phyloP scores from a whole-genome alignment of 2,797 vertebrate species.

The Thunnus albacares region DNA sequence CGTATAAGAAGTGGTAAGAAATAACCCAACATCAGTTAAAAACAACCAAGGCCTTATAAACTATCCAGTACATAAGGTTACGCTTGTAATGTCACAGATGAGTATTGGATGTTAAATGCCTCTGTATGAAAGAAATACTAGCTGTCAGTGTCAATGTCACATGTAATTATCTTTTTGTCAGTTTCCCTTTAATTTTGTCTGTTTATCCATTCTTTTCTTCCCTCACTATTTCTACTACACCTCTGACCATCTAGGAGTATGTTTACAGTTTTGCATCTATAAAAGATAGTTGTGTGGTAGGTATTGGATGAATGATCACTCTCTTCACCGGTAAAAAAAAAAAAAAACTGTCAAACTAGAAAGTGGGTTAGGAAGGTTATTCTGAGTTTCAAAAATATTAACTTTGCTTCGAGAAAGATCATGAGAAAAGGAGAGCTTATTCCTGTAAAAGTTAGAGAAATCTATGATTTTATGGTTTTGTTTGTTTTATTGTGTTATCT shows the following conservation, averaged over 20 bases:
- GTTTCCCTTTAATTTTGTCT: neutral
- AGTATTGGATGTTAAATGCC: constrained; percentile 5
- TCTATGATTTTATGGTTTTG: neutral
- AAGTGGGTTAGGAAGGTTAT: too few relatives aligned
- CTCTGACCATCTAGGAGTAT: neutral
- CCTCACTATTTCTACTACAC: neutral
- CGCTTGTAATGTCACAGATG: constrained; percentile 41
- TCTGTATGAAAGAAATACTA: constrained; percentile 6
- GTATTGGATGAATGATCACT: constrained; percentile 26
- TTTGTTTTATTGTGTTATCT: too few relatives aligned
- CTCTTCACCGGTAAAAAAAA: neutral
- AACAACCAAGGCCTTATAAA: constrained; percentile 39
- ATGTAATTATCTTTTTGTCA: neutral
- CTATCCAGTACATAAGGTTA: neutral
- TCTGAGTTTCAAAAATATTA: neutral
- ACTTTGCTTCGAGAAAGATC: neutral
- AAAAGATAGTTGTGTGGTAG: neutral
- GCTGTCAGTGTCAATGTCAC: neutral
- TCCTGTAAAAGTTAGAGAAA: neutral
- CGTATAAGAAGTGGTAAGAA: constrained; percentile 56
- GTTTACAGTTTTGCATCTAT: constrained; percentile 3
- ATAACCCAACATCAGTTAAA: constrained; percentile 61
- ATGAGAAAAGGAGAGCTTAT: neutral
- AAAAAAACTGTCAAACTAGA: too few relatives aligned
- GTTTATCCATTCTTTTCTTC: neutral